Conservation (phyloP, 1,140 invertebrate species). For the Trachymyrmex cornetzi region DNA sequence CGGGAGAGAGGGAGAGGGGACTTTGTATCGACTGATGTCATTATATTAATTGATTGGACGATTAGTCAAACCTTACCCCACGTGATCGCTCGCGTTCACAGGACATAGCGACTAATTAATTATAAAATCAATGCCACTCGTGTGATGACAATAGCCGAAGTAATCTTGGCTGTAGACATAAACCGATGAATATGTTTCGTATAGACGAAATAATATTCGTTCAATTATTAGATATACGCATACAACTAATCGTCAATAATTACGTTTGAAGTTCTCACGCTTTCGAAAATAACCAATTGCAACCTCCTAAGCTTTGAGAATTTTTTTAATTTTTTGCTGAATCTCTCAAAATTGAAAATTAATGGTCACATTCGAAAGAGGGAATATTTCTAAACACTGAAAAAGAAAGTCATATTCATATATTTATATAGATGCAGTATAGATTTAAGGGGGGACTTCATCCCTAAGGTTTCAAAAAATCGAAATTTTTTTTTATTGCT, state of each 20-base stretch:
- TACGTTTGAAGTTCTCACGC: background rate
- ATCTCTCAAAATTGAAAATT: no score
- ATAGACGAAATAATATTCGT: slow-evolving; percentile 9
- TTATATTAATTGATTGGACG: slow-evolving; percentile 65
- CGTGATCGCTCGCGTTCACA: background rate
- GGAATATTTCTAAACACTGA: no score
- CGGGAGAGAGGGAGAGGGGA: background rate
- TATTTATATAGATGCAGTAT: no score
- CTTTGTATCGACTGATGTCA: slow-evolving; percentile 33
- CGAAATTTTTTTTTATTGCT: no score
- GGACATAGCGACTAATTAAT: slow-evolving; percentile 56
- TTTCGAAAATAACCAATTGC: background rate
- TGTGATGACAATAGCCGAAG: background rate
- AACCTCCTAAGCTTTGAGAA: no score
- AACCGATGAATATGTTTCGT: background rate
- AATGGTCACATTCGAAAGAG: no score
- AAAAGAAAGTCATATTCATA: no score
- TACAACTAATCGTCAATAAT: background rate
- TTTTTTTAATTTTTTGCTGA: no score
- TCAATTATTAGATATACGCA: background rate
- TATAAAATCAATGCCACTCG: slow-evolving; percentile 53
- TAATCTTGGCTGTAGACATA: background rate
- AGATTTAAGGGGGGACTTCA: no score
- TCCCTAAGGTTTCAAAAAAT: no score
- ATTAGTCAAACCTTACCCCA: slow-evolving; percentile 58